These are phyloP conservation scores for Lepidurus apus DNA, from an alignment of 1,140 invertebrate genomes.

Conservation along the genomic window DNA sequence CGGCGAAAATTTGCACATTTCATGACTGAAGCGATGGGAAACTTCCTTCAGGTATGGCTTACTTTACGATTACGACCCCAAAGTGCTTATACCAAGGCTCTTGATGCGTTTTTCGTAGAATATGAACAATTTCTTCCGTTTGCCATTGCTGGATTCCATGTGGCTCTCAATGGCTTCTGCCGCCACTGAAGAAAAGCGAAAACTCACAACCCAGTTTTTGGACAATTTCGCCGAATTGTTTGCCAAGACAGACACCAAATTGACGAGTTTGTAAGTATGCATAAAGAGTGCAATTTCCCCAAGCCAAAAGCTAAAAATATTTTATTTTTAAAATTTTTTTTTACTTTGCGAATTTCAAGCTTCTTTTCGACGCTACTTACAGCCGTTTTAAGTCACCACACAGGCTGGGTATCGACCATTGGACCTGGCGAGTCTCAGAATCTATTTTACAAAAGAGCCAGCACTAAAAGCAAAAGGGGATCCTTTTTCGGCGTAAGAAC, in stretches of 20 bases:
- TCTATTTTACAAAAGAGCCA: constrained; percentile 16
- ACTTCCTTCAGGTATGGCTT: constrained; percentile 40
- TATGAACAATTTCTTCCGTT: constrained; percentile 60
- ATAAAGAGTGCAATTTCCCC: constrained; percentile 20
- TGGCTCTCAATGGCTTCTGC: constrained; percentile 56
- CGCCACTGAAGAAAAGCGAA: constrained; percentile 34
- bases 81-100: constrained; percentile 24
- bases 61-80: constrained; percentile 1
- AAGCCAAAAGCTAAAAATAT: constrained; percentile 29
- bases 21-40: constrained; percentile 53
- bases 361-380: constrained; percentile 84
- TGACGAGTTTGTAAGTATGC: constrained; percentile 76
- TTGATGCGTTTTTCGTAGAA: constrained; percentile 50
- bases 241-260: constrained; percentile 60
- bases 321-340: constrained; percentile 33
- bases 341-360: constrained; percentile 52
- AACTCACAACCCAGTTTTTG: constrained; percentile 45
- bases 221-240: constrained; percentile 45
- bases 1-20: constrained; percentile 52
- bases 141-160: constrained; percentile 57
- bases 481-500: neutral
- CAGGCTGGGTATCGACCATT: constrained; percentile 82
- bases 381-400: constrained; percentile 78
- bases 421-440: neutral
- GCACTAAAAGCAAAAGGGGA: neutral